These are phyloP conservation scores for Drosophila melanica DNA, from an alignment of 1,140 invertebrate genomes.

Conservation along the genomic window DNA sequence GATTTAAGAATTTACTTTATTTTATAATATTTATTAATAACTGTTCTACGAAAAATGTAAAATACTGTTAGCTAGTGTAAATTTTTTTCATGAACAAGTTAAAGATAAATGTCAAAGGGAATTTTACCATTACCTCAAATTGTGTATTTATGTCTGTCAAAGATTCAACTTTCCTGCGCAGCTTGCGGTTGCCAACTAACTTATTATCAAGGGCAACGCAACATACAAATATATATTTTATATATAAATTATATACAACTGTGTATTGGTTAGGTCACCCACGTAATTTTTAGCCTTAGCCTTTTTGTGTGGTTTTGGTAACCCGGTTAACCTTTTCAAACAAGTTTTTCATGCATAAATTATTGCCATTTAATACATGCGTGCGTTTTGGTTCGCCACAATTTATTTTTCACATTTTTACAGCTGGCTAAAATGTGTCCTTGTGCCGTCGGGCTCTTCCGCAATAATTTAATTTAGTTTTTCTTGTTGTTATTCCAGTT, in stretches of 20 bases:
- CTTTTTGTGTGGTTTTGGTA: slow-evolving; percentile 20
- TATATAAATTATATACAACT: neutral
- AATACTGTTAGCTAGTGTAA: neutral
- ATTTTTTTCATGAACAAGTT: neutral
- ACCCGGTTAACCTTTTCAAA: slow-evolving; percentile 39
- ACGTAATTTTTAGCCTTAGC: neutral
- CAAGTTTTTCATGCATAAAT: slow-evolving; percentile 44
- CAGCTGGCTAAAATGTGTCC: slow-evolving; percentile 6
- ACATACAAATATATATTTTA: neutral
- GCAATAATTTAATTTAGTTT: slow-evolving; percentile 37
- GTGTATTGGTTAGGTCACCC: neutral
- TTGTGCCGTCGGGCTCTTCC: neutral
- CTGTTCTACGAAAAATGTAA: neutral
- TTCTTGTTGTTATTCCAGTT: neutral
- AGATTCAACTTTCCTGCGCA: slow-evolving; percentile 14
- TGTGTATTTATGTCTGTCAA: slow-evolving; percentile 25
- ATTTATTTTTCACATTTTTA: slow-evolving; percentile 19
- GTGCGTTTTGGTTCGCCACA: slow-evolving; percentile 22
- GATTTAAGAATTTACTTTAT: too few relatives aligned
- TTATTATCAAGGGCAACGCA: neutral
- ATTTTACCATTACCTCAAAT: slow-evolving; percentile 1
- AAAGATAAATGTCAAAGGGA: slow-evolving; percentile 3
- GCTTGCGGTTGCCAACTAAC: slow-evolving; percentile 11
- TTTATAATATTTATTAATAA: too few relatives aligned
- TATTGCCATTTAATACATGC: slow-evolving; percentile 30